phyloP scores from a whole-genome alignment of 2,113 vertebrate species.

The Saguinus imperator region DNA sequence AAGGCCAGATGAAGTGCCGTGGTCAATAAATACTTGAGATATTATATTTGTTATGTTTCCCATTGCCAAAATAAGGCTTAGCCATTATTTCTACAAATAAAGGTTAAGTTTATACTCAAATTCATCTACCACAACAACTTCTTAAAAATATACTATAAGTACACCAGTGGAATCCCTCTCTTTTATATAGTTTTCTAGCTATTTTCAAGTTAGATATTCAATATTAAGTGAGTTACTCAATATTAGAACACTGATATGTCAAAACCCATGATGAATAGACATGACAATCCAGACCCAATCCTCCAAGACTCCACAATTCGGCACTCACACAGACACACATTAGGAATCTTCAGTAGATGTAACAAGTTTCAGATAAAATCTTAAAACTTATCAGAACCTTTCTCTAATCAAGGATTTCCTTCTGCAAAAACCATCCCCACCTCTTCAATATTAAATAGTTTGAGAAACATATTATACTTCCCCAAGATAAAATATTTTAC shows the following conservation, averaged over 20 bases:
- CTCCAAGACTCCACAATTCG: rapidly evolving
- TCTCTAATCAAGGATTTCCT: not conserved
- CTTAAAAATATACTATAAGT: not conserved
- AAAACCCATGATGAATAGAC: not conserved
- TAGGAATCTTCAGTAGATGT: not conserved
- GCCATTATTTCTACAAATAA: not conserved
- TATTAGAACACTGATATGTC: not conserved
- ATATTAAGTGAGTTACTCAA: not conserved
- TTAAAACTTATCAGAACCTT: not conserved
- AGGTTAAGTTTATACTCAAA: not conserved
- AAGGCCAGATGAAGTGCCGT: not conserved
- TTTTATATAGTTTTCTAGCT: not conserved
- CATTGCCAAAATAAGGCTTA: not conserved
- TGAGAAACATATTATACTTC: constrained; percentile 6
- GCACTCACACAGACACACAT: rapidly evolving
- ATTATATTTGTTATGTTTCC: not conserved
- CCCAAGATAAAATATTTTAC: not conserved
- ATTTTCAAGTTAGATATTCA: not conserved
- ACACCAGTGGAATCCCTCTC: not conserved
- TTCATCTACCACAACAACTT: not conserved
- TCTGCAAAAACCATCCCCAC: not conserved
- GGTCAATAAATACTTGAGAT: not conserved
- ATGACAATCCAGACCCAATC: not conserved
- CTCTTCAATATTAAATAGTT: not conserved
- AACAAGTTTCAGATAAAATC: constrained; percentile 1